A percentile compares a stretch with the other conserved stretches of the same genome.
Evolutionary conservation across 2,797 vertebrate species (phyloP).

Genomic region (Salarias fasciatus): DNA sequence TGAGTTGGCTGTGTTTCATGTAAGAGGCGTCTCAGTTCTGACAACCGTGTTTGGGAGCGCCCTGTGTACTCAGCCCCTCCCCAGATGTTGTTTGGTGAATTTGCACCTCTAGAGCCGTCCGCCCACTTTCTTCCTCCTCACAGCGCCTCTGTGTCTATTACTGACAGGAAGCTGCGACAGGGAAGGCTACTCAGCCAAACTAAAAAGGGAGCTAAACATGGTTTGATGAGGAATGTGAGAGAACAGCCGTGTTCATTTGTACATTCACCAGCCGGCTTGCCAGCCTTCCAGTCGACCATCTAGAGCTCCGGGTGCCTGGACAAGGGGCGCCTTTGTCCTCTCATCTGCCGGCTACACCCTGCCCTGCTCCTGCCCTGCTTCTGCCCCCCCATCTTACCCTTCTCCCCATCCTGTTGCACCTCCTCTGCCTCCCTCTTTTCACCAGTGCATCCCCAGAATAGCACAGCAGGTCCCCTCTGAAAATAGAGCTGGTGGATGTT

Average conservation of each 20-base stretch:
- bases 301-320: slow-evolving; percentile 79
- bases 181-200: slow-evolving; percentile 70
- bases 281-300: slow-evolving; percentile 71
- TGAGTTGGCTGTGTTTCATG: slow-evolving; percentile 1
- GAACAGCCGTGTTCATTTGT: slow-evolving; percentile 79
- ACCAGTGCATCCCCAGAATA: slow-evolving; percentile 82
- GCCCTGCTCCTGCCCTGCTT: slow-evolving; percentile 67
- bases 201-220: slow-evolving; percentile 75
- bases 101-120: slow-evolving; percentile 60
- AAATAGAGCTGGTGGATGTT: slow-evolving; percentile 81
- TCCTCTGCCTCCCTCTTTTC: slow-evolving; percentile 71
- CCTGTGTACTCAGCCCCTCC: slow-evolving; percentile 43
- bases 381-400: slow-evolving; percentile 73
- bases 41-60: slow-evolving; percentile 34
- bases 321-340: slow-evolving; percentile 90
- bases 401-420: slow-evolving; percentile 72
- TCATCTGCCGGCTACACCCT: slow-evolving; percentile 73
- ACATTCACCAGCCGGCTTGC: slow-evolving; percentile 66
- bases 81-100: slow-evolving; percentile 64
- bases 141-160: slow-evolving; percentile 67
- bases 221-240: slow-evolving; percentile 77
- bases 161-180: slow-evolving; percentile 68
- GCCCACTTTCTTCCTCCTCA: slow-evolving; percentile 56
- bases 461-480: slow-evolving; percentile 84
- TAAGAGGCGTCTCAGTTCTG: slow-evolving; percentile 8